Evolutionary conservation across 2,797 vertebrate genomes (phyloP), one percentile per base, ranked within the genome.

Genomic region (Malacoraja senta): DNA sequence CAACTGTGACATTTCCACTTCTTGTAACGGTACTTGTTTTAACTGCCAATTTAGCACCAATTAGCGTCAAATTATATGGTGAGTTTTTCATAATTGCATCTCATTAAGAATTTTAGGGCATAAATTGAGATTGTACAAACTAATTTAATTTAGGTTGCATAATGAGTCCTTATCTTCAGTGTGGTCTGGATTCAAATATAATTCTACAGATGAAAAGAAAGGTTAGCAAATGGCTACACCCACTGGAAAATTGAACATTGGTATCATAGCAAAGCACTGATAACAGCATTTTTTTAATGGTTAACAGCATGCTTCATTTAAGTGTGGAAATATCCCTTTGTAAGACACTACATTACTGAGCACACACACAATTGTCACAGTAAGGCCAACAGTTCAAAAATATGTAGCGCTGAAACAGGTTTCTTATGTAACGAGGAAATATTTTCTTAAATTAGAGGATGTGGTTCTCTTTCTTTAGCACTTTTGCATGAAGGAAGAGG

Each of bases 71-170:
- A 88, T 88, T 68, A 88, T 68, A 88, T 35, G n/a, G 84, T n/a
- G 17, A 58, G 53, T 84, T 61, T 35, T 88, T 88, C 68, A 3
- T 19, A 88, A 74, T n/a, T 68, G n/a, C 68, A 32, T 68, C 63
- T 88, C 61, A 68, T 88, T 68, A 65, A 63, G 58, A 21, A 65
- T 8, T 17, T 88, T 65, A 17, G 3, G 84, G 63, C 29, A 17
- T 32, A 32, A 88, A 65, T 65, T 88, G 32, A 88, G 29, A 88
- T 32, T 32, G 29, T 32, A 15, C 29, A 88, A 65, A 21, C 13
- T 86, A 86, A 86, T 88, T 88, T 65, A 19, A 65, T 86, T n/a
- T 65, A 32, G n/a, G 15, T 19, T 88, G 84, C 15, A 88, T 65
- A 32, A 88, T 32, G 58, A 86, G n/a, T 65, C n/a, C n/a, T 65